A percentile compares a stretch with the other conserved stretches of the same genome.
phyloP scores from a whole-genome alignment of 2,888 invertebrate genomes.

The Lampropteryx suffumata region DNA sequence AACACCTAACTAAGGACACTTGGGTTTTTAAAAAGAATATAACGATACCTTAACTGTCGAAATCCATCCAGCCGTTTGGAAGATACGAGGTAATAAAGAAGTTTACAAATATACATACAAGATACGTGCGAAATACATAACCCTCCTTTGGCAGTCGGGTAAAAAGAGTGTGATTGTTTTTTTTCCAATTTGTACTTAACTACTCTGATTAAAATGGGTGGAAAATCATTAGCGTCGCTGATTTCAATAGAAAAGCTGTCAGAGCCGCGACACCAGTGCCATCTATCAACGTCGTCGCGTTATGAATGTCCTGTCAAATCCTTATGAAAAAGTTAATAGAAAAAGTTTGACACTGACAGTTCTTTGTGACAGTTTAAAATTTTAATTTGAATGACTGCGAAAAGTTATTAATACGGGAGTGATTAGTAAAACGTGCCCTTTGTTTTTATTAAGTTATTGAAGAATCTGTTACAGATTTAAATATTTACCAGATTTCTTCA shows the following conservation, averaged over 20 bases:
- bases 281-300: constrained; percentile 72
- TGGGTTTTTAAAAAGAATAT: too few relatives aligned
- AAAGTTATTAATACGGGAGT: constrained; percentile 45
- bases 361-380: constrained; percentile 65
- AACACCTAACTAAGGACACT: too few relatives aligned
- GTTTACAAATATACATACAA: too few relatives aligned
- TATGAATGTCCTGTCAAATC: constrained; percentile 77
- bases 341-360: constrained; percentile 75
- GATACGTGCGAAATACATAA: too few relatives aligned
- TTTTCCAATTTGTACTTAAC: too few relatives aligned
- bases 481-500: too few relatives aligned
- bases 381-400: constrained; percentile 60
- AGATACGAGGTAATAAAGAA: too few relatives aligned
- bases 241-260: constrained; percentile 34
- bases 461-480: not conserved
- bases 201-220: constrained; percentile 25
- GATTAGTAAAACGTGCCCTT: constrained; percentile 26
- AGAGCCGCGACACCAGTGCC: constrained; percentile 35
- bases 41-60: too few relatives aligned
- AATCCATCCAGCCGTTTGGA: too few relatives aligned
- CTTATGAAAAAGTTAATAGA: constrained; percentile 79
- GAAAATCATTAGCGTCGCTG: constrained; percentile 34
- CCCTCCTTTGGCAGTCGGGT: too few relatives aligned
- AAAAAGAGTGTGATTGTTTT: too few relatives aligned
- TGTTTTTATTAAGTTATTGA: constrained; percentile 27